phyloP scores from a whole-genome alignment of 2,888 invertebrate genomes.

The Phania funesta region DNA sequence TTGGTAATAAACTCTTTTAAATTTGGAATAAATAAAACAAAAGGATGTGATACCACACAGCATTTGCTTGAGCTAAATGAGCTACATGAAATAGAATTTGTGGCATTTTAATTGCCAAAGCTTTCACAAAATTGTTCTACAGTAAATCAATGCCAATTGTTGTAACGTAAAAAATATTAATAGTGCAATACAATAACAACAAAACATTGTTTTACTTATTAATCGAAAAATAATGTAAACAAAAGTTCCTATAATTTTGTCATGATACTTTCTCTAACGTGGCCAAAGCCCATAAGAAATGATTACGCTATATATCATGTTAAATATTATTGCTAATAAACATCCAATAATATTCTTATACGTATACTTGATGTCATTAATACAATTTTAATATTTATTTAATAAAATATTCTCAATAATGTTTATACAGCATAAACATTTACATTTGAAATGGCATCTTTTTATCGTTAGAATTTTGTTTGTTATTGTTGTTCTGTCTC shows the following conservation, averaged over 20 bases:
- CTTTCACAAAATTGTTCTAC: too few relatives aligned
- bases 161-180: too few relatives aligned
- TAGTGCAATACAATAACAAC: too few relatives aligned
- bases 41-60: too few relatives aligned
- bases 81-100: too few relatives aligned
- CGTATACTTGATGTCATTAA: neutral
- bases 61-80: too few relatives aligned
- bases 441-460: constrained; percentile 7
- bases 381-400: neutral
- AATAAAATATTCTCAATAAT: constrained; percentile 11
- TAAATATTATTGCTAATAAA: constrained; percentile 1
- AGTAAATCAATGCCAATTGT: too few relatives aligned
- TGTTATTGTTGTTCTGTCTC: neutral
- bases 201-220: too few relatives aligned
- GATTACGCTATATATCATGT: neutral
- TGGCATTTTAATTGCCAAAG: too few relatives aligned
- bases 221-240: too few relatives aligned
- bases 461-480: neutral
- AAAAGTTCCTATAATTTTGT: neutral
- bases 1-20: too few relatives aligned
- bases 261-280: neutral
- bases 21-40: too few relatives aligned
- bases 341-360: neutral
- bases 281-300: neutral
- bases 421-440: constrained; percentile 2